Conservation (phyloP, 2,888 invertebrate genomes). For the Dolichopus griseipennis region DNA sequence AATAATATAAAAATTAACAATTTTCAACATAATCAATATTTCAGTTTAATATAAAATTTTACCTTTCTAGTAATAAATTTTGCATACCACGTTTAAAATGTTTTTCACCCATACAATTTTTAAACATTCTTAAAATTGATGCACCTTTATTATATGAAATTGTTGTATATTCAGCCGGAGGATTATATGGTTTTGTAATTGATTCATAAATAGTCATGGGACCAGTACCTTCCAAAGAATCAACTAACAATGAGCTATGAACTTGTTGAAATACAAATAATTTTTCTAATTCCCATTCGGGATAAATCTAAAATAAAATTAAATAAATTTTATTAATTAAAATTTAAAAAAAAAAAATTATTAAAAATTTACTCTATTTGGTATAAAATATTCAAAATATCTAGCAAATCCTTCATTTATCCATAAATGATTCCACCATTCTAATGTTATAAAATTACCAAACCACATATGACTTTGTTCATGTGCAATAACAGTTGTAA, state of each 20-base stretch:
- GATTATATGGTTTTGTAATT: slow-evolving; percentile 40
- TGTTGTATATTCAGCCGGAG: slow-evolving; percentile 48
- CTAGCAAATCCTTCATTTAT: slow-evolving; percentile 58
- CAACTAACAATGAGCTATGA: slow-evolving; percentile 52
- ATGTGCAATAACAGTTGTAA: slow-evolving; percentile 47
- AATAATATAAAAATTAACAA: slow-evolving; percentile 7
- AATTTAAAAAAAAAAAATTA: slow-evolving; percentile 36
- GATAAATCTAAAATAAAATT: slow-evolving; percentile 51
- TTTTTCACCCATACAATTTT: slow-evolving; percentile 48
- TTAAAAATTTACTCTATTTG: slow-evolving; percentile 34
- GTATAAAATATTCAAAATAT: slow-evolving; percentile 57
- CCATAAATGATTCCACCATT: slow-evolving; percentile 51
- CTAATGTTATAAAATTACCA: slow-evolving; percentile 50
- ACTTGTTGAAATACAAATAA: slow-evolving; percentile 63
- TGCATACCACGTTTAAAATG: slow-evolving; percentile 48
- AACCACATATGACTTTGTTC: slow-evolving; percentile 58
- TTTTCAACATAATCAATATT: no score
- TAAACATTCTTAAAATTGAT: slow-evolving; percentile 57
- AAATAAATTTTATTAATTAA: slow-evolving; percentile 26
- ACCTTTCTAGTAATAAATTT: slow-evolving; percentile 48
- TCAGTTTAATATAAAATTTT: slow-evolving; percentile 23
- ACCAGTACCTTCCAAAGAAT: slow-evolving; percentile 49
- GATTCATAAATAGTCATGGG: slow-evolving; percentile 48
- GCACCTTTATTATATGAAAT: slow-evolving; percentile 61
- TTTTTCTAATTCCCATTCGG: slow-evolving; percentile 54